These are phyloP conservation scores for Hyalella azteca DNA, from an alignment of 2,888 invertebrate species.

Conservation along the genomic window DNA sequence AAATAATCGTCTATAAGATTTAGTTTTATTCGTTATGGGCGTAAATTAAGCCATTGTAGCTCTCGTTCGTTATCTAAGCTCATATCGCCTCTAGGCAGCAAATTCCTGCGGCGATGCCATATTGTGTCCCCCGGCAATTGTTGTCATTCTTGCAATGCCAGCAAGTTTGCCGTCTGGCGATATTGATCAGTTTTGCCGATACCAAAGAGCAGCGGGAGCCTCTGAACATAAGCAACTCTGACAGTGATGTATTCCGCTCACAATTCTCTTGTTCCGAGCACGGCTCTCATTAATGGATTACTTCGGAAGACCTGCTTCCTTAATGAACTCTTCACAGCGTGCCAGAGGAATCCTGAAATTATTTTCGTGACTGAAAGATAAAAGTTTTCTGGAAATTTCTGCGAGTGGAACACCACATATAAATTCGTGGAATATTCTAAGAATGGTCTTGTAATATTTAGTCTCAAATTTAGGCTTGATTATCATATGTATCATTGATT, in stretches of 20 bases:
- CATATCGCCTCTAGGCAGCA: no score
- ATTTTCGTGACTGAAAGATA: no score
- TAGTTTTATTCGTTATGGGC: no score
- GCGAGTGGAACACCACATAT: no score
- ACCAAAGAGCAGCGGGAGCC: slow-evolving; percentile 24
- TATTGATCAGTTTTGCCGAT: slow-evolving; percentile 36
- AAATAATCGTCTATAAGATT: no score
- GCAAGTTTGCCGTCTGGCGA: slow-evolving; percentile 20
- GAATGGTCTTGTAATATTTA: no score
- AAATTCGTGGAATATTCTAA: no score
- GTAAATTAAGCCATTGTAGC: no score
- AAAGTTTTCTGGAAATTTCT: no score
- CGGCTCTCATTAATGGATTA: slow-evolving; percentile 34
- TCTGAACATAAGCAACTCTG: slow-evolving; percentile 20
- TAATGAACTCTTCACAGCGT: slow-evolving; percentile 29
- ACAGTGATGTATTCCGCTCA: slow-evolving; percentile 37
- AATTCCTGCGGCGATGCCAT: neutral
- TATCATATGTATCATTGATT: no score
- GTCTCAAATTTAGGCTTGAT: no score
- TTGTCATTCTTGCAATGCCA: slow-evolving; percentile 31
- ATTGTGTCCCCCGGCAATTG: neutral
- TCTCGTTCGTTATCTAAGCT: no score
- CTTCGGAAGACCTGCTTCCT: slow-evolving; percentile 27
- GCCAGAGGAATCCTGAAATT: neutral
- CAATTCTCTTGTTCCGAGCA: slow-evolving; percentile 22